Evolutionary conservation across 2,113 vertebrate species (phyloP).

Genomic region (Urocolius indicus): DNA sequence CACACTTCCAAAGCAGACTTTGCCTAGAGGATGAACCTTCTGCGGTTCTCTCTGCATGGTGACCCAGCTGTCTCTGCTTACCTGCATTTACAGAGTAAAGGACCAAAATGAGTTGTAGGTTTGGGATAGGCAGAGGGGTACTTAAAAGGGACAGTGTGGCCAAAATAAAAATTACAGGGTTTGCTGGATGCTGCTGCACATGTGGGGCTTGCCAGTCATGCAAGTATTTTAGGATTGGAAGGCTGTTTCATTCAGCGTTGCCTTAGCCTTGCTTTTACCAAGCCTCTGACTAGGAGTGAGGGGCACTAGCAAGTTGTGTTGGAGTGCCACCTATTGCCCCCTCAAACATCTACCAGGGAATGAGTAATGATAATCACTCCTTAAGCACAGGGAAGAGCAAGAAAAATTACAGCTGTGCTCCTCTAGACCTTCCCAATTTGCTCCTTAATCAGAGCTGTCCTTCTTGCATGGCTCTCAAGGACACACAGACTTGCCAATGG

Average conservation of each 20-base stretch:
- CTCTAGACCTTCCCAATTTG: not conserved
- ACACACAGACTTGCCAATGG: not conserved
- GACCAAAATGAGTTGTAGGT: not conserved
- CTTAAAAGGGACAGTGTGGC: not conserved
- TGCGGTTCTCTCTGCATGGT: not conserved
- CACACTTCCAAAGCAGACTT: not conserved
- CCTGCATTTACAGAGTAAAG: not conserved
- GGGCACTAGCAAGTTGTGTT: not conserved
- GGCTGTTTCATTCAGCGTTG: not conserved
- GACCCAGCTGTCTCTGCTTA: not conserved
- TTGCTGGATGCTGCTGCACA: not conserved
- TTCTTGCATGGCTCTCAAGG: not conserved
- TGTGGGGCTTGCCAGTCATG: fast-evolving
- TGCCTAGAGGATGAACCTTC: not conserved
- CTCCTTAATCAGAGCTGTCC: not conserved
- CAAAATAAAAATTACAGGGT: not conserved
- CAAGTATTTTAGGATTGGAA: not conserved
- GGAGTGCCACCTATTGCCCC: not conserved
- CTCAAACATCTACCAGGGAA: not conserved
- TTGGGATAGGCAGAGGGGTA: not conserved
- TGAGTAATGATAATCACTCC: not conserved
- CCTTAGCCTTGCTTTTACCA: not conserved
- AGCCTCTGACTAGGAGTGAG: not conserved
- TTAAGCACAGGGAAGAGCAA: not conserved
- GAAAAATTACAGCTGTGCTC: not conserved